A percentile compares a stretch with the other conserved stretches of the same genome.
Evolutionary conservation across 2,888 invertebrate species (phyloP).

Genomic region (Ophion ellenae): DNA sequence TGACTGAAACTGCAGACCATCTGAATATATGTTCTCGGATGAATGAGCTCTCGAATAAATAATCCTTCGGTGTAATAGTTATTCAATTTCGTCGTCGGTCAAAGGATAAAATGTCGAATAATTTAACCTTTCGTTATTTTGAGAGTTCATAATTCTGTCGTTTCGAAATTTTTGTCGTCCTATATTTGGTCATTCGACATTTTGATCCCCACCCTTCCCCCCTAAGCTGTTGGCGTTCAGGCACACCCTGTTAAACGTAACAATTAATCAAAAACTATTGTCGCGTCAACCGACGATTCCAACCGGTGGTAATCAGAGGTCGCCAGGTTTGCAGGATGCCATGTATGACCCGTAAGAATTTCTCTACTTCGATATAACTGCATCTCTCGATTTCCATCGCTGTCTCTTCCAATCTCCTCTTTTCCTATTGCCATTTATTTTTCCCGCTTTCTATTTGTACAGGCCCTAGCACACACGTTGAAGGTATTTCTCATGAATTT

Average conservation of each 20-base stretch:
- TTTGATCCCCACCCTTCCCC: no score
- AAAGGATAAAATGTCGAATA: no score
- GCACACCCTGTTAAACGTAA: conserved; percentile 4
- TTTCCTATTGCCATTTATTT: background rate
- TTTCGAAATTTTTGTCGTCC: no score
- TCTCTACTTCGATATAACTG: conserved; percentile 7
- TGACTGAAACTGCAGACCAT: no score
- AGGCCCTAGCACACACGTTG: background rate
- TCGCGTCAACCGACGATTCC: background rate
- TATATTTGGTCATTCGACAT: no score
- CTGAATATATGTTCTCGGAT: no score
- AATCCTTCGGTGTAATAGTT: no score
- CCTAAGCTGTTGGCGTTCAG: background rate
- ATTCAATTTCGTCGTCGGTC: no score
- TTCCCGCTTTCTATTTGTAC: background rate
- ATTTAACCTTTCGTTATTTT: no score
- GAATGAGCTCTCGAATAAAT: no score
- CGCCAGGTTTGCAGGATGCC: conserved; percentile 32
- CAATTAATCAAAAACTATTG: conserved; percentile 49
- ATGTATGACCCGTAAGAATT: conserved; percentile 32
- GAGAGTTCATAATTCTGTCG: no score
- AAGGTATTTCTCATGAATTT: background rate
- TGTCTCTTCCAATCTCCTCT: background rate
- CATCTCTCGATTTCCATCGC: conserved; percentile 26
- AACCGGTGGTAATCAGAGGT: conserved; percentile 32